These are phyloP conservation scores for Tryphoninae sp. DNA, from an alignment of 2,888 invertebrate species.

Conservation along the genomic window DNA sequence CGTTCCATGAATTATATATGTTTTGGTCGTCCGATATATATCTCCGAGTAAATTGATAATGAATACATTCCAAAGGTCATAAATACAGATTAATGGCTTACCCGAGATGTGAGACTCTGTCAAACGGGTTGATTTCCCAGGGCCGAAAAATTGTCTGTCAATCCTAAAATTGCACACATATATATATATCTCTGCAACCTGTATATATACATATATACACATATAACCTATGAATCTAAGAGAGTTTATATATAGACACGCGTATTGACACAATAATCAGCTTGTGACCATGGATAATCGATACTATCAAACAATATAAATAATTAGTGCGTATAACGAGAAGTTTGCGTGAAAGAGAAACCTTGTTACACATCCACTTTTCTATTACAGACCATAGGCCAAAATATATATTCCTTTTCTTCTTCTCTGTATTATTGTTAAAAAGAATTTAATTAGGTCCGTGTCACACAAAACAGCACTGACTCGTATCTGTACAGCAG, in stretches of 20 bases:
- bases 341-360: conserved; percentile 17
- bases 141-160: conserved; percentile 12
- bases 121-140: conserved; percentile 11
- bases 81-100: conserved; percentile 28
- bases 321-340: conserved; percentile 16
- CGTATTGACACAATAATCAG: conserved; percentile 17
- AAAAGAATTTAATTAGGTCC: conserved; percentile 60
- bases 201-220: conserved; percentile 12
- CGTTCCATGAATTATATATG: background rate
- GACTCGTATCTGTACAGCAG: conserved; percentile 15
- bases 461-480: conserved; percentile 54
- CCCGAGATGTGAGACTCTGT: conserved; percentile 37
- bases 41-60: conserved; percentile 26
- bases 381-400: background rate
- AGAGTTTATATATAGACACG: conserved; percentile 12
- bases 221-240: background rate
- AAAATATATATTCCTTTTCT: conserved; percentile 4
- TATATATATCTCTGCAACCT: background rate
- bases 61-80: conserved; percentile 50
- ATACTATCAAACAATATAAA: conserved; percentile 36
- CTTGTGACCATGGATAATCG: conserved; percentile 46
- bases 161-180: conserved; percentile 40
- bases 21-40: background rate
- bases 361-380: background rate
- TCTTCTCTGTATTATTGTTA: conserved; percentile 27